Base-by-base conservation (phyloP, 1,140 invertebrate species). In the Venturia canescens region DNA sequence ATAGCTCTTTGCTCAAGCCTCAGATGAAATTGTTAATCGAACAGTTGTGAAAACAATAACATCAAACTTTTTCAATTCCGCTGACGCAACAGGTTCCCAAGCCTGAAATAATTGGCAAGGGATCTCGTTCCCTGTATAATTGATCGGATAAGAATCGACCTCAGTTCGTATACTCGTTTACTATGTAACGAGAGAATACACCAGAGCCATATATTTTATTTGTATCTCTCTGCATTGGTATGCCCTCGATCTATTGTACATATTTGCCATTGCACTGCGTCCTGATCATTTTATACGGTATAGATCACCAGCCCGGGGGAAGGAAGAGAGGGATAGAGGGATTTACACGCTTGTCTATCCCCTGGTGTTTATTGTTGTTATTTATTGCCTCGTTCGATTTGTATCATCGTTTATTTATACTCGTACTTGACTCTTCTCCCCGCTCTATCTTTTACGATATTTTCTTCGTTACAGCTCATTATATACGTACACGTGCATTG, bases 91-190 rank as follows among this genome's bases (percentile, higher is more conserved):
- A 34, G 3, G 34, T 34, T 9, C 9, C 34, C 9, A 9, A 34
- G 34, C 9, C 34, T n/a, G 48, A 53, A 48, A 82, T 80, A 71
- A 84, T 82, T 83, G 80, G 71, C 63, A 75, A 81, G 81, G 81
- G 82, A 78, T 76, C 67, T 71, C 69, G 69, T 71, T 71, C 69
- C 80, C 83, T 84, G 76, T 53, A 53, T 85, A 86, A 86, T 86
- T 83, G 84, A 86, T 80, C 66, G 81, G 79, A 74, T 84, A 84
- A 86, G 80, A 84, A 86, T 84, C 82, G 80, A 81, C 83, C 66
- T 31, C 31, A 79, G 75, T 53, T 27, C 67, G 66, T 71, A 75
- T 63, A 23, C 69, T 44, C 69, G 69, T 53, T 71, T 18, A 71
- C 69, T 71, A 38, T 34, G 69, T 71, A 71, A 71, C 69, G 69